Conservation (phyloP, 2,797 vertebrate species). For the Sebastes itinus region DNA sequence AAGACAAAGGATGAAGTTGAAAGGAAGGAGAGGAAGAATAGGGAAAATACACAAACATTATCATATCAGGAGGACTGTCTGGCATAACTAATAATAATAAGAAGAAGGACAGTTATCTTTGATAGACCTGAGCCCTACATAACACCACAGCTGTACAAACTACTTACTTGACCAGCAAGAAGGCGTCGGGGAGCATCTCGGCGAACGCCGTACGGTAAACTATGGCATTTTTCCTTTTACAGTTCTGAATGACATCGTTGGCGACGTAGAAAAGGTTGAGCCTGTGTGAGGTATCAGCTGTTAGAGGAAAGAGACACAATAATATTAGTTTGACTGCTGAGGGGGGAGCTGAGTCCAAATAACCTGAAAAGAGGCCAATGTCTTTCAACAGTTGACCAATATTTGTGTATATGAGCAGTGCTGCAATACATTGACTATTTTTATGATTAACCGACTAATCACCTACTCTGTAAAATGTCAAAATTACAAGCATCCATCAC, state of each 20-base stretch:
- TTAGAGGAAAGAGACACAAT: slow-evolving; percentile 20
- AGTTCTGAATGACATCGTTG: slow-evolving; percentile 98
- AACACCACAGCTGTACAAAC: background rate
- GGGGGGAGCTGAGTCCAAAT: background rate
- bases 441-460: background rate
- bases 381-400: background rate
- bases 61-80: background rate
- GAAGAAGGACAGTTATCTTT: rapidly evolving
- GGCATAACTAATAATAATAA: too few species aligned
- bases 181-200: slow-evolving; percentile 91
- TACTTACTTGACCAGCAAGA: slow-evolving; percentile 91
- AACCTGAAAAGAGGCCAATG: background rate
- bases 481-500: background rate
- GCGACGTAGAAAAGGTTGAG: slow-evolving; percentile 96
- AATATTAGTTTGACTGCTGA: background rate
- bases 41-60: background rate
- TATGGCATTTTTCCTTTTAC: slow-evolving; percentile 95
- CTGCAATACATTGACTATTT: background rate
- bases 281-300: slow-evolving; percentile 89
- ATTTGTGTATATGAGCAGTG: background rate
- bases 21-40: background rate
- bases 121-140: background rate
- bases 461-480: background rate
- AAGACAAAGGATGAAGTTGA: background rate
- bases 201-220: slow-evolving; percentile 94